Evolutionary conservation across 64 coral and sea anemone genomes (phyloP).

Genomic region (Porites lutea): DNA sequence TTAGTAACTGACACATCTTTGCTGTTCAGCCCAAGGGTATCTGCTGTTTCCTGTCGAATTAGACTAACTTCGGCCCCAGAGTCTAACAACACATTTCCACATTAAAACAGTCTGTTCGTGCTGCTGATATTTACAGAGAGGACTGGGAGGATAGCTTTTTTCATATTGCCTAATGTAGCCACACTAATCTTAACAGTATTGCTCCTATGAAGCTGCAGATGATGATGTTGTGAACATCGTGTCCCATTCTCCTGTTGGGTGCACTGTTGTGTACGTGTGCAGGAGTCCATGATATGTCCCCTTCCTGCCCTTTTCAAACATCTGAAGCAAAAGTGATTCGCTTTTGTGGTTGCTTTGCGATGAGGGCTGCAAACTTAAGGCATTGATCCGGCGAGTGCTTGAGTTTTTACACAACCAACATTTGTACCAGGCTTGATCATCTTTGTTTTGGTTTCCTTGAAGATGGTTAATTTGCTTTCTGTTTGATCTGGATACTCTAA

Average conservation of each 20-base stretch:
- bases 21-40: background rate
- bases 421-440: background rate
- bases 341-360: background rate
- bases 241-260: background rate
- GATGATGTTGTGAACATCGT: slow-evolving; percentile 29
- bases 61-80: slow-evolving; percentile 79
- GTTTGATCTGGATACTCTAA: background rate
- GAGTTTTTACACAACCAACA: background rate
- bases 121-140: slow-evolving; percentile 18
- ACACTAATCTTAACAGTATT: background rate
- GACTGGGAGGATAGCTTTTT: slow-evolving; percentile 32
- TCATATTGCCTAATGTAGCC: background rate
- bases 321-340: slow-evolving; percentile 4
- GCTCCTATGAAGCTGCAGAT: slow-evolving; percentile 2
- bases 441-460: background rate
- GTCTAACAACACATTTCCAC: slow-evolving; percentile 69
- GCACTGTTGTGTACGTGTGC: slow-evolving; percentile 37
- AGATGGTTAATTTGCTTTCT: background rate
- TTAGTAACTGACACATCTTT: slow-evolving; percentile 31
- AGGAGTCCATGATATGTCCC: slow-evolving; percentile 24
- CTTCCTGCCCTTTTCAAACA: slow-evolving; percentile 50
- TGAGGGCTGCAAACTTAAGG: background rate
- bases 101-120: slow-evolving; percentile 26
- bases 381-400: background rate
- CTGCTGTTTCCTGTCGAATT: slow-evolving; percentile 53